Evolutionary conservation across 2,113 vertebrate species (phyloP), one percentile per base, ranked within the genome.

Genomic region (Willisornis vidua): DNA sequence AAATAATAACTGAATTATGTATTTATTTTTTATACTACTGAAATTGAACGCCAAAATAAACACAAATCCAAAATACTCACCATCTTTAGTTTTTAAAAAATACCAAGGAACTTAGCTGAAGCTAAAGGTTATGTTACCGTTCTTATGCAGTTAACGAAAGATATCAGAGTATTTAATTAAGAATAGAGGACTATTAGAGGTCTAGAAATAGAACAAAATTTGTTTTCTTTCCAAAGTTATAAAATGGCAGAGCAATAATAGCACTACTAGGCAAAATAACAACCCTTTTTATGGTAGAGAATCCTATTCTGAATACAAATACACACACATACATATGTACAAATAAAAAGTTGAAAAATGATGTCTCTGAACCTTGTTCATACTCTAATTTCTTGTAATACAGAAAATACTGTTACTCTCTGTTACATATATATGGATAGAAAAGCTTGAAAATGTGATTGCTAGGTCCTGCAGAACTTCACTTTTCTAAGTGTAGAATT

Each of bases 131-230:
- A 37, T 49, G 10, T 70, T 16, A 66, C 8, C 71, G 12, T 79
- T 72, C 10, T 92, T 52, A 88, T 23, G 4, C 5, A 85, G 19
- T 76, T 82, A 83, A 93, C 41, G 82, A 87, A 48, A 90, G 17
- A 59, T 29, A 93, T 19, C 25, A 87, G 52, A 95, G 66, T 86
- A 91, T 68, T 95, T 67, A 89, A 62, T 95, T 90, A 87, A 79
- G 45, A 48, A 88, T 49, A 81, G n/a, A 58, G 25, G 33, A 10
- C 31, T 77, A 74, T 89, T 54, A 96, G 94, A 93, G 26, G 19
- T 61, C 25, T 41, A 91, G 67, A 84, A 87, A 77, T 35, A 83
- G 46, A 96, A 94, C 3, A 78, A 57, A 81, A 57, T 35, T 29
- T 68, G 31, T 4, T 46, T 66, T 26, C 37, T 83, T 90, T 94